Conservation (phyloP, 2,888 invertebrate species). For the Tortricodes alternella region DNA sequence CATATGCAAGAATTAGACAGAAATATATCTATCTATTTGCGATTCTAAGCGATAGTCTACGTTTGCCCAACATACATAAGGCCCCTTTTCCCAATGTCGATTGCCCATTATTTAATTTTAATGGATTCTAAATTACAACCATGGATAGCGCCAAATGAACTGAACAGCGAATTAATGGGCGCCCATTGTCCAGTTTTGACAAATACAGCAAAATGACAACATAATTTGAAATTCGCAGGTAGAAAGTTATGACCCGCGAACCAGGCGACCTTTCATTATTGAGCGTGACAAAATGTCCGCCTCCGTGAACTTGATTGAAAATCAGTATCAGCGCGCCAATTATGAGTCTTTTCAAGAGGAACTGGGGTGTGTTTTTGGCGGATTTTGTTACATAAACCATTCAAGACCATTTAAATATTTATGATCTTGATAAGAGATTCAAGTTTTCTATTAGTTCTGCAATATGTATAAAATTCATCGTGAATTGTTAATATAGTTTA, state of each 20-base stretch:
- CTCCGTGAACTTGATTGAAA: constrained; percentile 5
- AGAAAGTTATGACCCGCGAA: neutral
- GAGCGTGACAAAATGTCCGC: constrained; percentile 3
- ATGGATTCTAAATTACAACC: too few relatives aligned
- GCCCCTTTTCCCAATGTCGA: too few relatives aligned
- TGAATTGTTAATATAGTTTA: too few relatives aligned
- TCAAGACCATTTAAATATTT: neutral
- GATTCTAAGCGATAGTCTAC: too few relatives aligned
- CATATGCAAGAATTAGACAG: too few relatives aligned
- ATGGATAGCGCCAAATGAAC: too few relatives aligned
- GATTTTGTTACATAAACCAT: too few relatives aligned
- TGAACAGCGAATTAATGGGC: neutral
- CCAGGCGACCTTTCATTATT: constrained; percentile 8
- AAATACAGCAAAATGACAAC: neutral
- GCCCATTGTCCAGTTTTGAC: neutral
- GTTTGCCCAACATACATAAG: too few relatives aligned
- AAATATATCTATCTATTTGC: too few relatives aligned
- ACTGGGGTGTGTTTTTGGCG: neutral
- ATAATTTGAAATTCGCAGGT: neutral
- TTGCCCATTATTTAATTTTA: too few relatives aligned
- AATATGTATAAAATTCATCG: too few relatives aligned
- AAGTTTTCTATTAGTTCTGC: too few relatives aligned
- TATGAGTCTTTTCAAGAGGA: neutral
- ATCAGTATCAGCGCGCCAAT: constrained; percentile 1
- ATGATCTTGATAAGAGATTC: neutral